Evolutionary conservation across 2,888 invertebrate genomes (phyloP), one percentile per base, ranked within the genome.

Genomic region (Encarsia formosa): DNA sequence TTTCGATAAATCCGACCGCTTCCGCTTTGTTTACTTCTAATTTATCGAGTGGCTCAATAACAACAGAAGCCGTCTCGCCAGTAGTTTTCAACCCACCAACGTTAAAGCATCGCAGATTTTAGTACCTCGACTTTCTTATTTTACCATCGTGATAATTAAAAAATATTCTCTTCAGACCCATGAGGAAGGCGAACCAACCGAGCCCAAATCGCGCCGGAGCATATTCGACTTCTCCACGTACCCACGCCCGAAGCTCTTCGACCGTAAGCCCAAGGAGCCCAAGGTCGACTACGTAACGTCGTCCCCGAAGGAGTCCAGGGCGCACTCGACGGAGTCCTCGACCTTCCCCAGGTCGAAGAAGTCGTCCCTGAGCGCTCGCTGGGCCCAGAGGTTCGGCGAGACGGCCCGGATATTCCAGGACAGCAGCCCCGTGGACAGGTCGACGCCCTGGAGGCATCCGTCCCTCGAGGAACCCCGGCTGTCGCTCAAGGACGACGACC

Each of bases 191-290:
- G n/a, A n/a, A n/a, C n/a, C n/a, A n/a, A n/a, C n/a, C n/a, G n/a
- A n/a, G n/a, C n/a, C n/a, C n/a, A 34, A 34, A 9, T 9, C 37
- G 37, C 77, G 77, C 40, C 80, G 79, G 62, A 81, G 79, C 61
- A 77, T 80, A 59, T 86, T 88, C 65, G 87, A 87, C 71, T 84
- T 87, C 58, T 82, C 83, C 61, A 90, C 91, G 0, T 89, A 87
- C 68, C 91, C 91, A 0, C 81, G 89, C 61, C 79, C 90, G 4
- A 59, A 59, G 19, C 49, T 59, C 34, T 76, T 77, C 58, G 75
- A 75, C 16, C 71, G 67, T 32, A 74, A 73, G 31, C 66, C 72
- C 5, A 74, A 74, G 47, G 65, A 55, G n/a, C 2, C 15, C 16
- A 63, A 61, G 3, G 60, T 49, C 5, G 73, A 74, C 19, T 71